Conservation (phyloP, 2,888 invertebrate species). For the Ephialtes manifestator region DNA sequence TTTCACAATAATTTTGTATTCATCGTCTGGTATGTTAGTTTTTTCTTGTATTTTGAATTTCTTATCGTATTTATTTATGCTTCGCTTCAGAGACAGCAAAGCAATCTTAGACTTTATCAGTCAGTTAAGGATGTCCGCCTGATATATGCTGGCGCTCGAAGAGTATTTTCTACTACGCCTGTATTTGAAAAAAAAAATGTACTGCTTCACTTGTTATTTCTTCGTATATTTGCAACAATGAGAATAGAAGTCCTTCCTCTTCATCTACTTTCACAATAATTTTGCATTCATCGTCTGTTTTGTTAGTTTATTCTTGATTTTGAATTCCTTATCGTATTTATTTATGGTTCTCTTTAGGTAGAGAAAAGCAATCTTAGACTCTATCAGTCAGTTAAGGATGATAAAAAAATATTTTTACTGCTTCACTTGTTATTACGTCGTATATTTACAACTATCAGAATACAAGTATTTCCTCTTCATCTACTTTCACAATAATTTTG, state of each 20-base stretch:
- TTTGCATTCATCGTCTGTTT: neutral
- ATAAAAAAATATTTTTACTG: slow-evolving; percentile 9
- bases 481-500: slow-evolving; percentile 37
- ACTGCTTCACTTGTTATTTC: neutral
- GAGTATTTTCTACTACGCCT: neutral
- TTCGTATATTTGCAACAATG: neutral
- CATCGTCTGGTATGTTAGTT: neutral
- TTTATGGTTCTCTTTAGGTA: neutral
- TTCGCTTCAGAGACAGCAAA: too few species aligned
- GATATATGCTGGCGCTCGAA: too few species aligned
- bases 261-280: slow-evolving; percentile 25
- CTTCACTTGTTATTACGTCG: neutral
- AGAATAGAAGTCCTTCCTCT: slow-evolving; percentile 17
- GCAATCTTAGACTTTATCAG: too few species aligned
- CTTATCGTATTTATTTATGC: neutral
- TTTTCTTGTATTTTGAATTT: neutral
- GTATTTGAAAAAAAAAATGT: slow-evolving; percentile 2
- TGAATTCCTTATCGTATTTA: neutral
- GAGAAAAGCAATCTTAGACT: neutral
- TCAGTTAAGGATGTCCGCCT: neutral
- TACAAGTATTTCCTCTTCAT: too few species aligned
- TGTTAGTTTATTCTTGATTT: neutral
- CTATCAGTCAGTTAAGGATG: slow-evolving; percentile 15
- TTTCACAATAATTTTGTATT: neutral
- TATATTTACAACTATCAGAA: slow-evolving; percentile 1